A percentile compares a stretch with the other conserved stretches of the same genome.
phyloP scores from a whole-genome alignment of 2,113 vertebrate species.

The Nothobranchius kuhntae region DNA sequence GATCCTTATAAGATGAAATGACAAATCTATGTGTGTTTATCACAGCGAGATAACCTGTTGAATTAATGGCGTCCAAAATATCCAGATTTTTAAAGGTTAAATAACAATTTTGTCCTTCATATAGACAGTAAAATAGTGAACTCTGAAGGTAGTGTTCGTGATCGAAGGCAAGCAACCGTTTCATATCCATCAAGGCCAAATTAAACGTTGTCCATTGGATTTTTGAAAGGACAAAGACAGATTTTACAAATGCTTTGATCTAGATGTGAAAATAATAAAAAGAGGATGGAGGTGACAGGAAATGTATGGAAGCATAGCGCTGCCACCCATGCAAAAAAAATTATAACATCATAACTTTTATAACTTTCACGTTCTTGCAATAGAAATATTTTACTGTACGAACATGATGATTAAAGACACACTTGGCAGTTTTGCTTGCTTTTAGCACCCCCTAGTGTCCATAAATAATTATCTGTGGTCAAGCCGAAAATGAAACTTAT shows the following conservation, averaged over 20 bases:
- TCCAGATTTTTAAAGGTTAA: not conserved
- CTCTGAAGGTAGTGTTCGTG: not conserved
- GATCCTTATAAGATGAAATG: conserved; percentile 55
- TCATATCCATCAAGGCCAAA: conserved; percentile 12
- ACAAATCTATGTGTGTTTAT: conserved; percentile 50
- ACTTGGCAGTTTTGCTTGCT: too few species aligned
- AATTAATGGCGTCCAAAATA: not conserved
- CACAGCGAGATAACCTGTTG: conserved; percentile 25
- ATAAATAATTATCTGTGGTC: too few species aligned
- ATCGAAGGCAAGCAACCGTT: not conserved
- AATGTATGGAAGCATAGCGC: too few species aligned
- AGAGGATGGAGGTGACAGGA: too few species aligned
- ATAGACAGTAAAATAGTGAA: not conserved
- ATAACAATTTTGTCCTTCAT: not conserved
- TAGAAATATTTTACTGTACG: too few species aligned
- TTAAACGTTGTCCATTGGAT: not conserved
- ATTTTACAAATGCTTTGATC: not conserved
- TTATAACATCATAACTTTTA: too few species aligned
- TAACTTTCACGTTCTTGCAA: too few species aligned
- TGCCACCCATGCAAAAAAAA: too few species aligned
- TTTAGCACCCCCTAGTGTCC: too few species aligned
- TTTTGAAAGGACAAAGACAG: not conserved
- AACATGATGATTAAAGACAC: too few species aligned
- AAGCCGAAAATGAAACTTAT: too few species aligned
- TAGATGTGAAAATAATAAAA: not conserved